A percentile compares a stretch with the other conserved stretches of the same genome.
Evolutionary conservation across 2,888 invertebrate genomes (phyloP).

Genomic region (Aethes cnicana): DNA sequence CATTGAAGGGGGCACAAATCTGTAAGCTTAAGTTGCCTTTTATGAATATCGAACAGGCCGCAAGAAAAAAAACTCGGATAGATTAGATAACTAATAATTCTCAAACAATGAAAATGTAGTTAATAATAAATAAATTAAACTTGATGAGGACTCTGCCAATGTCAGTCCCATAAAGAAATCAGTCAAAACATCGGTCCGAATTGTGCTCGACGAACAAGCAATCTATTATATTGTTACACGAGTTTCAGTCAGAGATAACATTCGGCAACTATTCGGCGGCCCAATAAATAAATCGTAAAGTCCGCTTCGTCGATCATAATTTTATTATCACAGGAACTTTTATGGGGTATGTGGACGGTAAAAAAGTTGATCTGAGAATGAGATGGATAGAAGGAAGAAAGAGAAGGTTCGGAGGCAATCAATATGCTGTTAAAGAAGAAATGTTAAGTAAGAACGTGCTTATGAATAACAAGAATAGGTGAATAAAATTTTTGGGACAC

Average conservation of each 20-base stretch:
- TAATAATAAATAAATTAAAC: too few relatives aligned
- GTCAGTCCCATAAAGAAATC: constrained; percentile 5
- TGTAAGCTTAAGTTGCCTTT: too few relatives aligned
- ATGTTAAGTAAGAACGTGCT: constrained; percentile 27
- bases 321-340: constrained; percentile 60
- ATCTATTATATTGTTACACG: constrained; percentile 39
- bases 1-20: too few relatives aligned
- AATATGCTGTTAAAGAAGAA: constrained; percentile 43
- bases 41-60: too few relatives aligned
- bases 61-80: too few relatives aligned
- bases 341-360: constrained; percentile 27
- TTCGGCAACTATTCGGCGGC: constrained; percentile 51
- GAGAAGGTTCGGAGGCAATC: constrained; percentile 36
- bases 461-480: constrained; percentile 21
- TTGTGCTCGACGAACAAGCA: constrained; percentile 25
- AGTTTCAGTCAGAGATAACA: constrained; percentile 40
- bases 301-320: constrained; percentile 64
- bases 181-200: constrained; percentile 8
- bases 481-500: constrained; percentile 11
- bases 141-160: too few relatives aligned
- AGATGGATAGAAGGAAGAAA: constrained; percentile 17
- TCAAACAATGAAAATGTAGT: too few relatives aligned
- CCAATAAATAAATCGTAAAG: constrained; percentile 73
- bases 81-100: too few relatives aligned
- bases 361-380: constrained; percentile 29